A percentile compares a stretch with the other conserved stretches of the same genome.
phyloP scores from a whole-genome alignment of 2,888 invertebrate species.

The Archaeoteleia sp. region DNA sequence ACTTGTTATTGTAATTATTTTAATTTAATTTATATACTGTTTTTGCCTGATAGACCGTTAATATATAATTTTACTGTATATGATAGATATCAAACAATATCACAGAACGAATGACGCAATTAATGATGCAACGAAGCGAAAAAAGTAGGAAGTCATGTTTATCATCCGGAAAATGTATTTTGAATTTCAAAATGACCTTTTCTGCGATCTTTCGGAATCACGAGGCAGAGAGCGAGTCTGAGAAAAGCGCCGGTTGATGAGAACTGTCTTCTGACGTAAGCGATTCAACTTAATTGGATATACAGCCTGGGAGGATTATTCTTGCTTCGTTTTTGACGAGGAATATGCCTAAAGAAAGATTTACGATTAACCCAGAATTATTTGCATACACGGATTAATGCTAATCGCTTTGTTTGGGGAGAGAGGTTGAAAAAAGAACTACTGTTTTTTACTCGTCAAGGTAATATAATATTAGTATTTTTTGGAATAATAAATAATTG shows the following conservation, averaged over 20 bases:
- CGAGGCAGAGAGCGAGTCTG: slow-evolving; percentile 6
- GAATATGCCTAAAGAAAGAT: no score
- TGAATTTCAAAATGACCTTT: slow-evolving; percentile 21
- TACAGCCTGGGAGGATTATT: slow-evolving; percentile 20
- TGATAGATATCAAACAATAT: no score
- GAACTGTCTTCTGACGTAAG: slow-evolving; percentile 19
- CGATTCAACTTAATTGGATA: slow-evolving; percentile 42
- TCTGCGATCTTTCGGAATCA: slow-evolving; percentile 10
- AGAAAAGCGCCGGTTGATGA: slow-evolving; percentile 27
- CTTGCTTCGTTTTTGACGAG: slow-evolving; percentile 7
- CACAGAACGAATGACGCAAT: slow-evolving; percentile 1
- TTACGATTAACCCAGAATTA: no score
- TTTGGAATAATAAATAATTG: no score
- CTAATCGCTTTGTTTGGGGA: no score
- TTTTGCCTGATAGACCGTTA: no score
- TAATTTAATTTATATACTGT: no score
- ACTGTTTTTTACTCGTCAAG: no score
- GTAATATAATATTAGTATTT: no score
- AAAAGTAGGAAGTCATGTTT: neutral
- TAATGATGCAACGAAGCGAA: neutral
- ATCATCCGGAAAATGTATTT: slow-evolving; percentile 22
- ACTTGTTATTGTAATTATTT: no score
- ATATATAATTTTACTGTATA: no score
- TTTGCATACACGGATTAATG: neutral
- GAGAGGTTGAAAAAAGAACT: no score